Evolutionary conservation across 2,888 invertebrate species (phyloP).

Genomic region (Pristionchus mayeri): DNA sequence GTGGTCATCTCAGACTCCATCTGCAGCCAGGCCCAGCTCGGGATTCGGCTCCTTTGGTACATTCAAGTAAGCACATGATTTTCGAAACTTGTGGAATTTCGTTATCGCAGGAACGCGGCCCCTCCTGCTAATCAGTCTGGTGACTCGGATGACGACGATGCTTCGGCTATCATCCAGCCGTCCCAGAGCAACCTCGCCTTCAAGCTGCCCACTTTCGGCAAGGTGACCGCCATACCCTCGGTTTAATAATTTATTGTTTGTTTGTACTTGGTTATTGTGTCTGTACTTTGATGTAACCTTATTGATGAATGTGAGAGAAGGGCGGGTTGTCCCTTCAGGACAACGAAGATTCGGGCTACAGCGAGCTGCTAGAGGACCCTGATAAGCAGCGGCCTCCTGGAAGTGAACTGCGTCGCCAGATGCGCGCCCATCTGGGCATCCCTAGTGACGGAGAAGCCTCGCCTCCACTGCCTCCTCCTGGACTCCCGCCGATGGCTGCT

Average conservation of each 20-base stretch:
- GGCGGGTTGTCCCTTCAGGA: conserved; percentile 27
- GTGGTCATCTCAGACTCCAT: background rate
- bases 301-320: background rate
- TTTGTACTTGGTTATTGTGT: background rate
- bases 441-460: background rate
- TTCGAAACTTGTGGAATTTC: background rate
- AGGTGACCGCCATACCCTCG: background rate
- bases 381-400: background rate
- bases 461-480: background rate
- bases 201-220: background rate
- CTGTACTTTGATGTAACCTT: background rate
- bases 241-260: background rate
- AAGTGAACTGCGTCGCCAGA: background rate
- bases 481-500: background rate
- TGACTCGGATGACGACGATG: background rate
- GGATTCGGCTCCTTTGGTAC: background rate
- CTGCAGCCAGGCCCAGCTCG: too few species aligned
- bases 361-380: background rate
- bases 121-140: background rate
- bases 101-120: background rate
- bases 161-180: background rate
- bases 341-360: conserved; percentile 22
- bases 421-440: background rate
- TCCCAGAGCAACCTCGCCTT: background rate
- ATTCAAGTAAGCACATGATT: background rate